Conservation (phyloP, 2,888 invertebrate species). For the Mimachlamys varia region DNA sequence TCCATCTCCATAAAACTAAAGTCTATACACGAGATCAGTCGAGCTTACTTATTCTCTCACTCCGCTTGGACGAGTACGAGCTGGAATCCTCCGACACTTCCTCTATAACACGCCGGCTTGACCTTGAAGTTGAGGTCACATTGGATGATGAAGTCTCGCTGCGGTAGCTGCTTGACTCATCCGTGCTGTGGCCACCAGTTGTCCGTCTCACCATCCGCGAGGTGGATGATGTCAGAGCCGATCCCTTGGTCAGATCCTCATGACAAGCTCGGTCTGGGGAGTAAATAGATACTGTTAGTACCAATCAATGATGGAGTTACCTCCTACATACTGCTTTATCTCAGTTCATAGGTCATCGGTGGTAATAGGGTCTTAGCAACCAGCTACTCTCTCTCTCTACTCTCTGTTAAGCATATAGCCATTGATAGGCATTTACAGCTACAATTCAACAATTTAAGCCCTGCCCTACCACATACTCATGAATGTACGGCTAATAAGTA, state of each 20-base stretch:
- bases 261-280: conserved; percentile 66
- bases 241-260: conserved; percentile 43
- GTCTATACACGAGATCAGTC: conserved; percentile 6
- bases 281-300: not conserved
- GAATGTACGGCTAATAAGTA: too few species aligned
- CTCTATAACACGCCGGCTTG: conserved; percentile 49
- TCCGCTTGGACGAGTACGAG: conserved; percentile 49
- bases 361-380: too few species aligned
- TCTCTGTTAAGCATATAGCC: too few species aligned
- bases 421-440: too few species aligned
- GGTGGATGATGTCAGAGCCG: conserved; percentile 49
- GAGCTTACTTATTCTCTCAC: conserved; percentile 37
- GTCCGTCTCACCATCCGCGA: conserved; percentile 62
- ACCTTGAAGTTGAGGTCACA: not conserved
- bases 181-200: conserved; percentile 56
- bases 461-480: too few species aligned
- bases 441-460: too few species aligned
- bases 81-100: conserved; percentile 49
- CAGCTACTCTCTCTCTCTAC: too few species aligned
- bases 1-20: not conserved
- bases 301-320: too few species aligned
- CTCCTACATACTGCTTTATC: too few species aligned
- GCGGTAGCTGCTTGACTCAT: conserved; percentile 56
- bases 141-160: conserved; percentile 47
- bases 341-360: too few species aligned